A percentile compares a stretch with the other conserved stretches of the same genome.
phyloP scores from a whole-genome alignment of 2,888 invertebrate species.

The Vanessa cardui region DNA sequence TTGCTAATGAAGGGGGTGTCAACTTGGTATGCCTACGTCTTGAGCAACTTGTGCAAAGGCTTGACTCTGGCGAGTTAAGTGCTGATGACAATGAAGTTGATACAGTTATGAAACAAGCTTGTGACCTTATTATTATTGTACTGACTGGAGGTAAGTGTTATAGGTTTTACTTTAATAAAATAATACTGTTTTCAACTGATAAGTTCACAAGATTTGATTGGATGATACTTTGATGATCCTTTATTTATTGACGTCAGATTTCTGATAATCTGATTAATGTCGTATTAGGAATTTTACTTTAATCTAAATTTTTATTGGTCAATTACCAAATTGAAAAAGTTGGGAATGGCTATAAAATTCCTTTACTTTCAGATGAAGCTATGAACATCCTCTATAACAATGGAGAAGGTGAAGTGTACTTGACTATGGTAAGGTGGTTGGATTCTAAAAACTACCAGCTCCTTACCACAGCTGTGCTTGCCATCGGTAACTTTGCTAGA shows the following conservation, averaged over 20 bases:
- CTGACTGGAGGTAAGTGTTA: constrained; percentile 88
- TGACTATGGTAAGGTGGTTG: constrained; percentile 89
- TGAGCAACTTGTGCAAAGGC: constrained; percentile 74
- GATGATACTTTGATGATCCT: background rate
- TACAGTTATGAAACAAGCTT: constrained; percentile 90
- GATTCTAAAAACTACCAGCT: constrained; percentile 88
- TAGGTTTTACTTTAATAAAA: too few species aligned
- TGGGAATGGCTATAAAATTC: background rate
- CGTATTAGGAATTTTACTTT: too few species aligned
- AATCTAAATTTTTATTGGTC: too few species aligned
- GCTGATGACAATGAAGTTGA: constrained; percentile 64
- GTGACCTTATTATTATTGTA: constrained; percentile 92
- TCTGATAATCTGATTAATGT: too few species aligned
- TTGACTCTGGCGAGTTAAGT: constrained; percentile 70
- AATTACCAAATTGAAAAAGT: too few species aligned
- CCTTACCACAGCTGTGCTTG: constrained; percentile 91
- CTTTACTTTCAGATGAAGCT: constrained; percentile 87
- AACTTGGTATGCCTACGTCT: constrained; percentile 89
- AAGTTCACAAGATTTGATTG: too few species aligned
- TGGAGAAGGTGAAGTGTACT: constrained; percentile 88
- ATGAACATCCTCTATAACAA: constrained; percentile 92
- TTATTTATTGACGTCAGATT: too few species aligned
- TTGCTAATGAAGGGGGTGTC: constrained; percentile 90
- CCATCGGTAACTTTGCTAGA: constrained; percentile 94
- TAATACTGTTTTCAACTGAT: too few species aligned